phyloP scores from a whole-genome alignment of 1,140 invertebrate species.

The Carcinoscorpius rotundicauda region DNA sequence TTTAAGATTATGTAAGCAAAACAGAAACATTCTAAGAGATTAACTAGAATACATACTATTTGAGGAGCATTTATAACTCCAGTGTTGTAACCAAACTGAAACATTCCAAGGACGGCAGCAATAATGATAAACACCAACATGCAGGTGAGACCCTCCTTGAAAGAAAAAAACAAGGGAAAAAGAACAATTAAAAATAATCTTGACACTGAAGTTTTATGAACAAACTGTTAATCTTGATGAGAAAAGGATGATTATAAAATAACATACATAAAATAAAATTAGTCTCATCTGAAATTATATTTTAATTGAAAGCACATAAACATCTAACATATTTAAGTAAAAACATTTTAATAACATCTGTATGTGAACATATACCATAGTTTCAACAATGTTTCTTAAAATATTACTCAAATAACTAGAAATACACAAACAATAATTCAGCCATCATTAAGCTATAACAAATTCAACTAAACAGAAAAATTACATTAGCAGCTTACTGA shows the following conservation, averaged over 20 bases:
- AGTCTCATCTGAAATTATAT: background rate
- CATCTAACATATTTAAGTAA: no score
- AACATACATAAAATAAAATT: background rate
- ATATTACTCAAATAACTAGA: no score
- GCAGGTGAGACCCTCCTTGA: slow-evolving; percentile 63
- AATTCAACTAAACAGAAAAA: no score
- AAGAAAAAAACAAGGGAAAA: slow-evolving; percentile 26
- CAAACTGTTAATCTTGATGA: background rate
- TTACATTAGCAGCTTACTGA: no score
- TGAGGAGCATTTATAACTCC: slow-evolving; percentile 94
- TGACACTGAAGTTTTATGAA: background rate
- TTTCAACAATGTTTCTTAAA: no score
- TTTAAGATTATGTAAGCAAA: no score
- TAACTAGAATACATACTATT: slow-evolving; percentile 39
- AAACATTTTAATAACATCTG: no score
- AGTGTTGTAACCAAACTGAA: slow-evolving; percentile 97
- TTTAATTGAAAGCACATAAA: slow-evolving; percentile 2
- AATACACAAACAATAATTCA: no score
- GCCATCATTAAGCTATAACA: no score
- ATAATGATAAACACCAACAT: slow-evolving; percentile 81
- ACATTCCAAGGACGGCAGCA: slow-evolving; percentile 85
- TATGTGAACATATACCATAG: no score
- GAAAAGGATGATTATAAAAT: slow-evolving; percentile 3
- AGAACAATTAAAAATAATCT: slow-evolving; percentile 13
- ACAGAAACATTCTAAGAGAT: no score